Evolutionary conservation across 2,797 vertebrate genomes (phyloP), one percentile per base, ranked within the genome.

Genomic region (Buphagus erythrorhynchus): DNA sequence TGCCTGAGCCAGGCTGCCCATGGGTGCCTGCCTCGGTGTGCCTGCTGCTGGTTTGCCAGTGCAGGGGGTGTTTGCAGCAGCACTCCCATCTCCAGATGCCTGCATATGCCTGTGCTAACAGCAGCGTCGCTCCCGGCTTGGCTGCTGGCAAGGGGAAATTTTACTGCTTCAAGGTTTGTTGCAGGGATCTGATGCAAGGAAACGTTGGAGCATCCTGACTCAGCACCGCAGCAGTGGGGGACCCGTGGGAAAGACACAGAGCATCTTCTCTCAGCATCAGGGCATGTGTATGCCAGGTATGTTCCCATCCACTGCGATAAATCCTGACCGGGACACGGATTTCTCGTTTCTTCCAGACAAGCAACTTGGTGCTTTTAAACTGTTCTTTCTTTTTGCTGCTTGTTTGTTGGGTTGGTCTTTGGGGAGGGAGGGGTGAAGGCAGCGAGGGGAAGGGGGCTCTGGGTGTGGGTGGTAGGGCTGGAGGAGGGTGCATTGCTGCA

Each of bases 281-380:
- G 91, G 72, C 78, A 85, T 86, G 88, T 4, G 1, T 65, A 28
- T 20, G 51, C 24, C 95, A 97, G 95, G 96, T 97, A 95, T 1
- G 66, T 90, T 92, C 69, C 55, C 62, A 22, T 8, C 59, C 36
- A 55, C 71, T 24, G 51, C 29, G 51, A 57, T 18, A 49, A 67
- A 79, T 46, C 48, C 49, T 59, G 63, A 82, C 35, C 45, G 42
- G 1, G 8, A 33, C 8, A 1, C 0, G 1, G 45, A 13, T 52
- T 75, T 86, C 13, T 33, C 3, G 0, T 73, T 90, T 55, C 51
- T 65, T 43, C 18, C 55, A 51, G 58, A 25, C 12, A 40, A 57
- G 43, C 3, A 15, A 54, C 55, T 91, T 6, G 11, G 69, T 59
- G 52, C 81, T 94, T 79, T 77, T 59, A 6, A 66, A 13, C n/a